Evolutionary conservation across 1,140 invertebrate species (phyloP), one percentile per base, ranked within the genome.

Genomic region (Drosophila arizonae): DNA sequence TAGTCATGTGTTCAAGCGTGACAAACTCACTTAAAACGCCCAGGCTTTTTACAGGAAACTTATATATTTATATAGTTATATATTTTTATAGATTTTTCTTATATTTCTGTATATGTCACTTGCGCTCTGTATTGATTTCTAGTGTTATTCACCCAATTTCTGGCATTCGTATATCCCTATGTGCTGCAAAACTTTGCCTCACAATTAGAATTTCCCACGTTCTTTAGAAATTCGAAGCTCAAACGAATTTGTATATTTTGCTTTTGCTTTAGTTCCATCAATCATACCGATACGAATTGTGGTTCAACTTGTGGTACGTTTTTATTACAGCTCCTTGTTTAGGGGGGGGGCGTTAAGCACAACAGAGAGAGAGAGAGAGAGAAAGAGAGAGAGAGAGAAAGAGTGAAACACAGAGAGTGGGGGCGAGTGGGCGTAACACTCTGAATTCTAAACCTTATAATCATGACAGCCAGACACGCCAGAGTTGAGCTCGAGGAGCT

Each of bases 391-490:
- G 26, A 33, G 21, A 3, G 6, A 17, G 46, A 6, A 13, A 41
- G 10, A 2, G 21, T 24, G 21, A 2, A 24, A 24, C 21, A 24
- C 21, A n/a, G 33, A 3, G 13, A 11, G 41, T 5, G 17, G 1
- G 6, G 11, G n/a, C 17, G 51, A 36, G 52, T 41, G 46, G 11
- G 33, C 21, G 6, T 11, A n/a, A 30, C 30, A 24, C 45, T 51
- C 39, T 43, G 43, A 69, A 57, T 62, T 64, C 67, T 70, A 73
- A 63, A 45, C 66, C 65, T 51, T 62, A 57, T 69, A 74, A 74
- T 74, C 72, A 74, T 74, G 72, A 64, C 66, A 70, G 60, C 39
- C 54, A 74, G 54, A 70, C 72, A 74, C 72, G 72, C 66, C 67
- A 74, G 46, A 52, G 54, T 41, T 45, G 26, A 36, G 50, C 41